A percentile compares a stretch with the other conserved stretches of the same genome.
Evolutionary conservation across 2,797 vertebrate species (phyloP).

Genomic region (Stomatorhinus walkeri): DNA sequence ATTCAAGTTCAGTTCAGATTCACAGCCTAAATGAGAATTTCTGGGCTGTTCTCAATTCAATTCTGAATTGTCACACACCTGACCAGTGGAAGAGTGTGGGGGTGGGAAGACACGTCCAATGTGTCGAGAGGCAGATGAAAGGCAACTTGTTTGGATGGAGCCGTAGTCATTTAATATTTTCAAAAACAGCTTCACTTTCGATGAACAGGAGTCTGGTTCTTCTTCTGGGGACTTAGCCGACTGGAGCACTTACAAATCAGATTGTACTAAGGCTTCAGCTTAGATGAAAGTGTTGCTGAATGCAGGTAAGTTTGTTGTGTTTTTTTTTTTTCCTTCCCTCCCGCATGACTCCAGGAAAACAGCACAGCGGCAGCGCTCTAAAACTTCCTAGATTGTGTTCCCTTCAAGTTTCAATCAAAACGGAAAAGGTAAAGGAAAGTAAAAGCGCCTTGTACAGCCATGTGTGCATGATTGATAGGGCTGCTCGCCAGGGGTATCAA

Average conservation of each 20-base stretch:
- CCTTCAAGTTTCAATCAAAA: slow-evolving; percentile 4
- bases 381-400: not conserved
- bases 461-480: slow-evolving; percentile 3
- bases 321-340: not conserved
- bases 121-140: not conserved
- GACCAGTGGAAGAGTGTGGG: not conserved
- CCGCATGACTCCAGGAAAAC: not conserved
- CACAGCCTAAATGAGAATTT: not conserved
- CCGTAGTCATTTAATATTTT: slow-evolving; percentile 8
- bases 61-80: not conserved
- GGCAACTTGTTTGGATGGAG: not conserved
- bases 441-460: not conserved
- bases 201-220: not conserved
- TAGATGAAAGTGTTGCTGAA: slow-evolving; percentile 7
- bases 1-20: not conserved
- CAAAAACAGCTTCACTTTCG: slow-evolving; percentile 15
- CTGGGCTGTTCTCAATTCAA: not conserved
- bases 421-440: not conserved
- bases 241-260: not conserved
- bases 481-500: not conserved
- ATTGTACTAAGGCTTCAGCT: not conserved
- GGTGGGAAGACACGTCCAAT: not conserved
- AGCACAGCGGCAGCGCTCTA: not conserved
- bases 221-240: not conserved
- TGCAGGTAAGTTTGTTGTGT: not conserved